These are phyloP conservation scores for Drosophila kuntzei DNA, from an alignment of 2,888 invertebrate genomes.

Conservation along the genomic window DNA sequence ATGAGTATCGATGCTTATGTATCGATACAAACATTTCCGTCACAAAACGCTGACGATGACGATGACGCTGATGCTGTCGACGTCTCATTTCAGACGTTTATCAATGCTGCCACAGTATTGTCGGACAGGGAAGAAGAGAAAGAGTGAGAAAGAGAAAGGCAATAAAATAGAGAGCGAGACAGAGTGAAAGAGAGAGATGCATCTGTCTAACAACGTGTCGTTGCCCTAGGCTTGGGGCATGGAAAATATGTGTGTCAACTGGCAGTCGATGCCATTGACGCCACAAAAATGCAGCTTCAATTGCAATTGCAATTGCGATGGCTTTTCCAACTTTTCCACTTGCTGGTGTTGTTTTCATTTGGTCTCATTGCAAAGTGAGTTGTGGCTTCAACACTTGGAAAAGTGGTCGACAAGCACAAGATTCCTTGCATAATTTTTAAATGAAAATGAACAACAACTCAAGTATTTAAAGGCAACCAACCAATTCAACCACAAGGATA, in stretches of 20 bases:
- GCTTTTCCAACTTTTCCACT: slow-evolving; percentile 2
- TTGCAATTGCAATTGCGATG: slow-evolving; percentile 24
- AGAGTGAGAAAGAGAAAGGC: not conserved
- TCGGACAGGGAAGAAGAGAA: too few relatives aligned
- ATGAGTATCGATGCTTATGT: slow-evolving; percentile 49
- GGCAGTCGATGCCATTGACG: slow-evolving; percentile 64
- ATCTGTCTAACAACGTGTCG: slow-evolving; percentile 47
- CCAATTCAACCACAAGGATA: slow-evolving; percentile 3
- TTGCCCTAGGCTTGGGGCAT: slow-evolving; percentile 38
- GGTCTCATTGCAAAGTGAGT: slow-evolving; percentile 44
- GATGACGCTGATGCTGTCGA: slow-evolving; percentile 29
- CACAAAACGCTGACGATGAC: slow-evolving; percentile 69
- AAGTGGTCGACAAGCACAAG: slow-evolving; percentile 30
- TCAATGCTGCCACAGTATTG: slow-evolving; percentile 34
- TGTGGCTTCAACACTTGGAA: slow-evolving; percentile 35
- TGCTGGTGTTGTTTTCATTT: slow-evolving; percentile 17
- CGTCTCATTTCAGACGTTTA: slow-evolving; percentile 52
- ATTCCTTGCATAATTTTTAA: slow-evolving; percentile 77
- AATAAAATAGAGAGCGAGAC: slow-evolving; percentile 2
- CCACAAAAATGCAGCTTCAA: slow-evolving; percentile 66
- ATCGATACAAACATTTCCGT: slow-evolving; percentile 80
- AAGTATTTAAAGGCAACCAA: slow-evolving; percentile 48
- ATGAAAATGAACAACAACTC: slow-evolving; percentile 60
- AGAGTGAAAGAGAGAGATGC: not conserved
- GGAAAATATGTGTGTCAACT: slow-evolving; percentile 78